Percentiles rank a stretch among this genome's conserved stretches.
phyloP scores from a whole-genome alignment of 2,797 vertebrate species.

The Potorous gilbertii region DNA sequence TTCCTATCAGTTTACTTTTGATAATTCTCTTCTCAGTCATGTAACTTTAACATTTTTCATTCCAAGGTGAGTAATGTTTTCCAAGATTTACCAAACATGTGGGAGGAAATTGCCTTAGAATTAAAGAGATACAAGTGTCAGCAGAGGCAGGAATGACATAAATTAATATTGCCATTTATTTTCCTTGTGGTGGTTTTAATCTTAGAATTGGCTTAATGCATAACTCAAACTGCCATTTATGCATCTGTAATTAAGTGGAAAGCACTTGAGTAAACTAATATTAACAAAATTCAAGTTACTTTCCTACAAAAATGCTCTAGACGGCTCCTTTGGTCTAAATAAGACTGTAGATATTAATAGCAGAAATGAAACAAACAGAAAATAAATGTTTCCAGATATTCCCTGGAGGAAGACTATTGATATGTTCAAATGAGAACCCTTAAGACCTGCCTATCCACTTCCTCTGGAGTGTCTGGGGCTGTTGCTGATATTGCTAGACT shows the following conservation, averaged over 20 bases:
- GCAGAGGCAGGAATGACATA: constrained; percentile 21
- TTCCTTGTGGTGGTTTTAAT: constrained; percentile 37
- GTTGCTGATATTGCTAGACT: neutral
- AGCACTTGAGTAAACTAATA: constrained; percentile 8
- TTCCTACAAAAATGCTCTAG: constrained; percentile 9
- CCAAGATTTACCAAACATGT: neutral
- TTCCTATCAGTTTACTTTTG: neutral
- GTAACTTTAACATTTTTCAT: neutral
- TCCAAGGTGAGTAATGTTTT: neutral
- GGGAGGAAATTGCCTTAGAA: neutral
- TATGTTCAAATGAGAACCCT: neutral
- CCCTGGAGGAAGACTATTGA: neutral
- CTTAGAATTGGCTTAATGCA: constrained; percentile 7
- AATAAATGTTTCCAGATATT: neutral
- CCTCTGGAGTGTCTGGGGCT: neutral
- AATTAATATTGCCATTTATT: neutral
- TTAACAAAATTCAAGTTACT: neutral
- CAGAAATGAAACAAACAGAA: constrained; percentile 25
- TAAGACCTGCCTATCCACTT: neutral
- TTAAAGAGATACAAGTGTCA: neutral
- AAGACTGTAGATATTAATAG: constrained; percentile 15
- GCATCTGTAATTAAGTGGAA: constrained; percentile 25
- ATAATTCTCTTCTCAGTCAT: neutral
- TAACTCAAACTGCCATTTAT: constrained; percentile 24
- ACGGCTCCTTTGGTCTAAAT: constrained; percentile 33